Conservation (phyloP, 2,797 vertebrate species). For the Enteromius radiatus region DNA sequence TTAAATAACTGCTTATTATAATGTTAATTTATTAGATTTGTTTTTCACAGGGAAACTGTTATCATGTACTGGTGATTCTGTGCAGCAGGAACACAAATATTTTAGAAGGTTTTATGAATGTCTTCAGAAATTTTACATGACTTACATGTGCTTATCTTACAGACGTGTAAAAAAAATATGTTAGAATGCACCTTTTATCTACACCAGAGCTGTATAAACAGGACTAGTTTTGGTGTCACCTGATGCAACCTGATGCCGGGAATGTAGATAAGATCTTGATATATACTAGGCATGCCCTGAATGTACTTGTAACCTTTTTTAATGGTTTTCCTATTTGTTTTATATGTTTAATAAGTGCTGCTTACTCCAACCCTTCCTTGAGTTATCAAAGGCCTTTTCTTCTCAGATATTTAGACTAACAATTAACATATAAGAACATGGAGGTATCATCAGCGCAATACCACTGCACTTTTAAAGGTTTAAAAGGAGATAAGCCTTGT, state of each 20-base stretch:
- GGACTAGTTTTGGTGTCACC: not conserved
- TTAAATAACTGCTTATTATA: not conserved
- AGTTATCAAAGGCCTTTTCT: not conserved
- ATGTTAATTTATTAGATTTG: not conserved
- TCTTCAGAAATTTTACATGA: not conserved
- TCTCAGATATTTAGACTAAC: not conserved
- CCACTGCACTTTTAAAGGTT: not conserved
- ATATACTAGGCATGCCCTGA: not conserved
- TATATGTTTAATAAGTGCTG: not conserved
- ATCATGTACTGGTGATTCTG: conserved; percentile 58
- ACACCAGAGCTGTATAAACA: not conserved
- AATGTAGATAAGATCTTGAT: not conserved
- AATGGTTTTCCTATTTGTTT: not conserved
- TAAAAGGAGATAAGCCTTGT: not conserved
- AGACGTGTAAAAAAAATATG: not conserved
- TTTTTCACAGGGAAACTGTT: conserved; percentile 6
- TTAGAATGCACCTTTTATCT: not conserved
- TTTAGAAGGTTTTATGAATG: not conserved
- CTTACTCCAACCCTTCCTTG: not conserved
- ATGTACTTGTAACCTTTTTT: not conserved
- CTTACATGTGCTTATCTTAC: not conserved
- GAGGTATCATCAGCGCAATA: not conserved
- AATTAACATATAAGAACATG: not conserved
- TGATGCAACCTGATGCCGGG: not conserved
- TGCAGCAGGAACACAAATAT: not conserved